A percentile compares a stretch with the other conserved stretches of the same genome.
Evolutionary conservation across 2,888 invertebrate species (phyloP).

Genomic region (Gnatocerus cornutus): DNA sequence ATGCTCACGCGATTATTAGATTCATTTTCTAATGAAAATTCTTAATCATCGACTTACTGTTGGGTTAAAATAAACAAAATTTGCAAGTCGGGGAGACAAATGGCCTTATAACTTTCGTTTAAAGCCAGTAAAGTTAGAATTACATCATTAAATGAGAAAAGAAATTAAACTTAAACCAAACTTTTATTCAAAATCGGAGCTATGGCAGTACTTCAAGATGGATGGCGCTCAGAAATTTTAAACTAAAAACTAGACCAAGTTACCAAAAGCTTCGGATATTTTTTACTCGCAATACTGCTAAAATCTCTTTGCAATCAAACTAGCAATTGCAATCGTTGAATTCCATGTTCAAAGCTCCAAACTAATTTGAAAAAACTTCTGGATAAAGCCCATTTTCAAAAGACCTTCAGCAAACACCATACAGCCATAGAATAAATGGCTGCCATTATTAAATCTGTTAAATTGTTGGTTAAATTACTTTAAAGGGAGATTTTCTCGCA

Average conservation of each 20-base stretch:
- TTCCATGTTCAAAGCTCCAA: not conserved
- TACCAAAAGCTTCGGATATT: not conserved
- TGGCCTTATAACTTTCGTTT: slow-evolving; percentile 2
- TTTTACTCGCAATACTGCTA: no score
- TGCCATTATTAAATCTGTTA: slow-evolving; percentile 40
- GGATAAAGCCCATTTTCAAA: not conserved
- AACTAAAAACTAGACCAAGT: not conserved
- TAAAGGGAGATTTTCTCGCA: slow-evolving; percentile 43
- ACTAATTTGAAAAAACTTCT: not conserved
- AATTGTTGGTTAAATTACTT: slow-evolving; percentile 34
- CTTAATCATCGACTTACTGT: not conserved
- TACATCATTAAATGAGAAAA: slow-evolving; percentile 3
- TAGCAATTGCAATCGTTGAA: no score
- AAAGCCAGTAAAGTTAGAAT: slow-evolving; percentile 1
- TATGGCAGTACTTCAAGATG: not conserved
- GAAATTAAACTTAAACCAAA: slow-evolving; percentile 5
- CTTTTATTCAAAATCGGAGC: not conserved
- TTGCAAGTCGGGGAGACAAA: not conserved
- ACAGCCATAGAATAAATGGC: slow-evolving; percentile 5
- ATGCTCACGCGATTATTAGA: slow-evolving; percentile 37
- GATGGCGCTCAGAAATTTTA: slow-evolving; percentile 2
- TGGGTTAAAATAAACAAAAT: not conserved
- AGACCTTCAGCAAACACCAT: not conserved
- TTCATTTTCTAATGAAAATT: not conserved
- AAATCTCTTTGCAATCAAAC: no score